Conservation (phyloP, 1,140 invertebrate genomes). For the Penaeus japonicus region DNA sequence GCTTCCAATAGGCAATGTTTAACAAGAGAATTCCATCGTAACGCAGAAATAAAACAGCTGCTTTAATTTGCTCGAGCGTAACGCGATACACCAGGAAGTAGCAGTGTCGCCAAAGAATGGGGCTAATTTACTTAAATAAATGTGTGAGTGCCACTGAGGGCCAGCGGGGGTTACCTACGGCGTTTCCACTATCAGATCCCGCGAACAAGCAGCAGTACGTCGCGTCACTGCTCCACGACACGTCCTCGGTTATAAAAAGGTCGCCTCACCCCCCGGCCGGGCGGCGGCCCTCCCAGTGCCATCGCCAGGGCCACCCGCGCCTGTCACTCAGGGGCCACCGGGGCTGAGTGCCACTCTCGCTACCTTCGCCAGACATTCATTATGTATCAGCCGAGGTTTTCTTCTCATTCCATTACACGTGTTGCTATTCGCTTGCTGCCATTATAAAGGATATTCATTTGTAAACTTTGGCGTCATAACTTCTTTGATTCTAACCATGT, state of each 20-base stretch:
- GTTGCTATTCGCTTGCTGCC: too few relatives aligned
- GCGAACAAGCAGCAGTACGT: background rate
- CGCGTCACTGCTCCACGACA: background rate
- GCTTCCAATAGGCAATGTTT: too few relatives aligned
- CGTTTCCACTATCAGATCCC: conserved; percentile 31
- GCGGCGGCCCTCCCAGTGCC: background rate
- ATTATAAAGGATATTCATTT: too few relatives aligned
- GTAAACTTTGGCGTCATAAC: too few relatives aligned
- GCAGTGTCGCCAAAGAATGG: conserved; percentile 27
- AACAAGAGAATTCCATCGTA: too few relatives aligned
- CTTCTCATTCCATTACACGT: background rate
- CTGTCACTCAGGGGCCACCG: conserved; percentile 36
- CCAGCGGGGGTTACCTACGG: conserved; percentile 7
- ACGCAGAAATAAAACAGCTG: too few relatives aligned
- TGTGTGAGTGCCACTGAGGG: conserved; percentile 29
- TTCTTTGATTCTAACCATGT: too few relatives aligned
- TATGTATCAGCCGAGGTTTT: too few relatives aligned
- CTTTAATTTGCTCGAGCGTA: too few relatives aligned
- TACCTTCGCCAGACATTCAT: background rate
- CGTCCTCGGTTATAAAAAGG: conserved; percentile 15
- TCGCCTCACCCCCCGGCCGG: background rate
- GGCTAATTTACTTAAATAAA: conserved; percentile 38
- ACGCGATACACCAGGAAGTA: too few relatives aligned
- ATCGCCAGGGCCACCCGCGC: conserved; percentile 37
- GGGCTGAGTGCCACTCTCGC: conserved; percentile 3